Evolutionary conservation across 2,113 vertebrate genomes (phyloP).

Genomic region (Pycnonotus jocosus): DNA sequence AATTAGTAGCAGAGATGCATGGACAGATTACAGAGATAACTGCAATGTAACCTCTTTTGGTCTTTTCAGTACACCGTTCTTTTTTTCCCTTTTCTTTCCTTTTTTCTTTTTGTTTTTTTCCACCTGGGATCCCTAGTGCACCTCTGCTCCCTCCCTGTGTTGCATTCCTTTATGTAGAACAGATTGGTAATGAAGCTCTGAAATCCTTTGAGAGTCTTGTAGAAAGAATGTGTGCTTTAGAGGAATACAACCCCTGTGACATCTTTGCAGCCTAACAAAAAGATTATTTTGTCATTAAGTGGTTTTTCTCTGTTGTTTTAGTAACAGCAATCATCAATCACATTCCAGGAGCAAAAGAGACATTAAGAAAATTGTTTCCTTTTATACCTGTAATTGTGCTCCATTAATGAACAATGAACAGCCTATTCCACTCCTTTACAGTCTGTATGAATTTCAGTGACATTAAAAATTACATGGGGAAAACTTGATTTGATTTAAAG

Average conservation of each 20-base stretch:
- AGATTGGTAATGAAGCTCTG: background rate
- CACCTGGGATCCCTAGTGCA: background rate
- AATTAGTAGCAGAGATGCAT: background rate
- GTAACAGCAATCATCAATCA: background rate
- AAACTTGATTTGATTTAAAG: background rate
- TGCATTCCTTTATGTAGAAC: background rate
- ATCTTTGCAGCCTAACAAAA: background rate
- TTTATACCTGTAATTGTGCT: background rate
- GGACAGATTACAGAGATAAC: background rate
- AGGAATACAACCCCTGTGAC: background rate
- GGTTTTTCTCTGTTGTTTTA: constrained; percentile 16
- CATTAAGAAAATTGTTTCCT: background rate
- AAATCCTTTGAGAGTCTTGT: background rate
- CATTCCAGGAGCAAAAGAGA: background rate
- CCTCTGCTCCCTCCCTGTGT: background rate
- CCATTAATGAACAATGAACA: constrained; percentile 1
- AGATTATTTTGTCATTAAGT: background rate
- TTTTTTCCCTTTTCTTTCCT: background rate
- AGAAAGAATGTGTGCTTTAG: background rate
- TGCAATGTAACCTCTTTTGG: background rate
- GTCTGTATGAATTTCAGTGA: background rate
- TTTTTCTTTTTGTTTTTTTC: background rate
- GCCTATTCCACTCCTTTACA: background rate
- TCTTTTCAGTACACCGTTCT: background rate
- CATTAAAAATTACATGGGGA: background rate